A percentile compares a stretch with the other conserved stretches of the same genome.
These are phyloP conservation scores for Morpho deidamia DNA, from an alignment of 2,888 invertebrate species.

Conservation along the genomic window DNA sequence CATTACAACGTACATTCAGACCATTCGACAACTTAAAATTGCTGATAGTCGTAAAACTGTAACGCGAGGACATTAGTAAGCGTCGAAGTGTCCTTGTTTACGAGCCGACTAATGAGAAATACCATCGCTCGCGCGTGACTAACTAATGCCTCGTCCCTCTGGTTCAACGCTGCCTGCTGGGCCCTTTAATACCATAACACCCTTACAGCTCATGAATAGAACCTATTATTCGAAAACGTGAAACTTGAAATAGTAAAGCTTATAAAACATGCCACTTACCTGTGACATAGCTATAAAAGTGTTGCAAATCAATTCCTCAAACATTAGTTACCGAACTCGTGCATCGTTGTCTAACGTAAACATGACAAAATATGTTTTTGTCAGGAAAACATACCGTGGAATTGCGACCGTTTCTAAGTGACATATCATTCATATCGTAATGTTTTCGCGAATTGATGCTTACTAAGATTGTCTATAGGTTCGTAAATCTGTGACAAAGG, in stretches of 20 bases:
- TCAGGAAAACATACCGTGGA: slow-evolving; percentile 9
- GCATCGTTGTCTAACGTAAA: slow-evolving; percentile 19
- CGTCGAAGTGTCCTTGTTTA: slow-evolving; percentile 66
- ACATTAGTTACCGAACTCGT: slow-evolving; percentile 22
- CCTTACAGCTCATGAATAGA: slow-evolving; percentile 14
- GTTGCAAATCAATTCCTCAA: slow-evolving; percentile 27
- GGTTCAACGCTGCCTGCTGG: slow-evolving; percentile 26
- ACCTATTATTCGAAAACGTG: slow-evolving; percentile 12
- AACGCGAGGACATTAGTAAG: slow-evolving; percentile 62
- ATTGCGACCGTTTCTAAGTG: slow-evolving; percentile 2
- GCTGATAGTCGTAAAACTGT: slow-evolving; percentile 58
- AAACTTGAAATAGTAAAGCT: slow-evolving; percentile 8
- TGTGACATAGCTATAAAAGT: slow-evolving; percentile 21
- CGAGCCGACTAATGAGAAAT: slow-evolving; percentile 65
- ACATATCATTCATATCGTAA: slow-evolving; percentile 1
- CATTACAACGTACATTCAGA: slow-evolving; percentile 35
- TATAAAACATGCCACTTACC: slow-evolving; percentile 15
- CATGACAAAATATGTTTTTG: slow-evolving; percentile 22
- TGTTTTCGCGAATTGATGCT: slow-evolving; percentile 1
- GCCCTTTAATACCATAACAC: slow-evolving; percentile 2
- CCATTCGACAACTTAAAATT: slow-evolving; percentile 45
- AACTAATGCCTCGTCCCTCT: slow-evolving; percentile 44
- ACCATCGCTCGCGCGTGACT: slow-evolving; percentile 56
- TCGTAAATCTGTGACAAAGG: slow-evolving; percentile 31
- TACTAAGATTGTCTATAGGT: slow-evolving; percentile 16